phyloP scores from a whole-genome alignment of 1,140 invertebrate species.

The Ditylenchus dipsaci region DNA sequence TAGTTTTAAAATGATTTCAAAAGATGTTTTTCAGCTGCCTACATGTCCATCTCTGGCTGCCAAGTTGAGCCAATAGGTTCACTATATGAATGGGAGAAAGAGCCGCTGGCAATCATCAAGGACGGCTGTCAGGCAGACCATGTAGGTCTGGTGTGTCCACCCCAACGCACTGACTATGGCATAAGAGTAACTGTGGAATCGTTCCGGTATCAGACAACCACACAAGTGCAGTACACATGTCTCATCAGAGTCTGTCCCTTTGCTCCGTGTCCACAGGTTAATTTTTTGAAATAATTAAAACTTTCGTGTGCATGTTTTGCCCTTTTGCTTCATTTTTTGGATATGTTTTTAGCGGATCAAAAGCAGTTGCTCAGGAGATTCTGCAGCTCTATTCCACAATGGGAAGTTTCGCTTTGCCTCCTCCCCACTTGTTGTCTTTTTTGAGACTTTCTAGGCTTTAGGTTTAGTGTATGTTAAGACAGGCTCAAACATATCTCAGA shows the following conservation, averaged over 20 bases:
- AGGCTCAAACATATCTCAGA: too few relatives aligned
- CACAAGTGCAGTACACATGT: conserved; percentile 57
- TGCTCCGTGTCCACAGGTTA: conserved; percentile 48
- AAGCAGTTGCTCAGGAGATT: too few relatives aligned
- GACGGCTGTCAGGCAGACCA: conserved; percentile 56
- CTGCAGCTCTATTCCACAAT: too few relatives aligned
- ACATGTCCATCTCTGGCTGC: conserved; percentile 55
- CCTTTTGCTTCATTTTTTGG: not conserved
- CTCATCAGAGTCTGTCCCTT: conserved; percentile 55
- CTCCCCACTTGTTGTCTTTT: too few relatives aligned
- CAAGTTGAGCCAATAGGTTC: conserved; percentile 57
- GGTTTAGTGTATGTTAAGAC: too few relatives aligned
- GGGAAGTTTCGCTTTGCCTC: too few relatives aligned
- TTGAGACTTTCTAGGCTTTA: too few relatives aligned
- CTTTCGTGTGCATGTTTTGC: not conserved
- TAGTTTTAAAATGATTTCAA: conserved; percentile 3
- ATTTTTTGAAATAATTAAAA: too few relatives aligned
- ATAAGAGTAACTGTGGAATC: conserved; percentile 54
- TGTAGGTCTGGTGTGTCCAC: conserved; percentile 56
- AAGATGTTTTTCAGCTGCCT: conserved; percentile 45
- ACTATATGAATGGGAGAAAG: conserved; percentile 57
- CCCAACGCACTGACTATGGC: conserved; percentile 53
- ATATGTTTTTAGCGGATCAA: too few relatives aligned
- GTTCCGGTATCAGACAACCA: conserved; percentile 57
- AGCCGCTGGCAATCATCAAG: conserved; percentile 52